Evolutionary conservation across 1,140 invertebrate genomes (phyloP).

Genomic region (Philotrypesis tridentata): DNA sequence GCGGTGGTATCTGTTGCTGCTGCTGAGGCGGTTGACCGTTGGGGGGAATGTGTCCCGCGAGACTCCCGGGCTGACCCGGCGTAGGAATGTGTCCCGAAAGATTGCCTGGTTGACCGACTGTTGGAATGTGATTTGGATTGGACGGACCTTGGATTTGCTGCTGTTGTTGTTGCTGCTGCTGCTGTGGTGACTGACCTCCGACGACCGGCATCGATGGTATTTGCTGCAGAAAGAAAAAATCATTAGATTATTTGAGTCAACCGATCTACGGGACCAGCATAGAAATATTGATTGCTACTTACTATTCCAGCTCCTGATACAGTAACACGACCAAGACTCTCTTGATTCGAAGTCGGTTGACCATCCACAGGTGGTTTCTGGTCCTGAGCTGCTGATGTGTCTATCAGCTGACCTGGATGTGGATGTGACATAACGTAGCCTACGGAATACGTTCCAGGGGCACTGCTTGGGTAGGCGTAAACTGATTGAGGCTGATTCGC

Average conservation of each 20-base stretch:
- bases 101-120: neutral
- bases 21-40: neutral
- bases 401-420: slow-evolving; percentile 58
- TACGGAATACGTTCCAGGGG: slow-evolving; percentile 56
- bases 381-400: slow-evolving; percentile 57
- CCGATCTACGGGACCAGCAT: neutral
- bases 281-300: slow-evolving; percentile 35
- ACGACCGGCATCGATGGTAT: slow-evolving; percentile 14
- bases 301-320: slow-evolving; percentile 67
- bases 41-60: neutral
- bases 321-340: slow-evolving; percentile 62
- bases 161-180: slow-evolving; percentile 13
- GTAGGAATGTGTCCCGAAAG: neutral
- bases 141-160: slow-evolving; percentile 8
- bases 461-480: slow-evolving; percentile 34
- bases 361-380: slow-evolving; percentile 55
- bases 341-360: slow-evolving; percentile 49
- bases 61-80: neutral
- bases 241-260: neutral
- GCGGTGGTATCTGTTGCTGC: neutral
- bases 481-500: slow-evolving; percentile 61
- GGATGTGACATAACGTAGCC: slow-evolving; percentile 45
- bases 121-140: neutral
- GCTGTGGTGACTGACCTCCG: slow-evolving; percentile 8
- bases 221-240: neutral